Evolutionary conservation across 1,140 invertebrate species (phyloP).

Genomic region (Solenopsis invicta): DNA sequence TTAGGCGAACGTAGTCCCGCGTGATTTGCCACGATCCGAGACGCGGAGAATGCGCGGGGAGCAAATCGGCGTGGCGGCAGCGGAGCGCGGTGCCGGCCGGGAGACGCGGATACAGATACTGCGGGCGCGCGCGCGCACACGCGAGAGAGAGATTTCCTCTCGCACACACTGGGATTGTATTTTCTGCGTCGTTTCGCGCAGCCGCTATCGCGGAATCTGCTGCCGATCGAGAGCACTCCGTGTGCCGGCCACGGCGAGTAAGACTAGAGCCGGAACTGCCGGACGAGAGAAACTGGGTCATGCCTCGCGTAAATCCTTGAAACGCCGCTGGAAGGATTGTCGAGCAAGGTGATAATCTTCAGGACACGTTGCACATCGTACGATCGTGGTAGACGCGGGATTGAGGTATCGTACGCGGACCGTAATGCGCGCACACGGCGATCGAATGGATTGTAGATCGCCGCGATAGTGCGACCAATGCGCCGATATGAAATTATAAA

Average conservation of each 20-base stretch:
- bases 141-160: slow-evolving; percentile 8
- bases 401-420: slow-evolving; percentile 11
- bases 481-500: background rate
- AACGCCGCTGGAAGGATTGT: slow-evolving; percentile 34
- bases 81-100: slow-evolving; percentile 6
- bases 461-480: background rate
- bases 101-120: slow-evolving; percentile 26
- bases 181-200: slow-evolving; percentile 52
- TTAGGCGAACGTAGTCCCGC: slow-evolving; percentile 39
- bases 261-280: slow-evolving; percentile 50
- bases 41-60: slow-evolving; percentile 36
- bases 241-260: slow-evolving; percentile 29
- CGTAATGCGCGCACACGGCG: background rate
- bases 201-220: slow-evolving; percentile 45
- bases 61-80: slow-evolving; percentile 23
- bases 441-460: background rate
- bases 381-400: background rate
- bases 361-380: slow-evolving; percentile 19
- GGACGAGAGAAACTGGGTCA: slow-evolving; percentile 35
- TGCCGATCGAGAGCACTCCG: slow-evolving; percentile 44
- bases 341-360: slow-evolving; percentile 59
- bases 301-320: slow-evolving; percentile 46
- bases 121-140: too few species aligned
- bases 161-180: slow-evolving; percentile 23
- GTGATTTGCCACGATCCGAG: slow-evolving; percentile 24